A percentile compares a stretch with the other conserved stretches of the same genome.
Conservation (phyloP, 2,797 vertebrate genomes). For the Leptoclinus maculatus region DNA sequence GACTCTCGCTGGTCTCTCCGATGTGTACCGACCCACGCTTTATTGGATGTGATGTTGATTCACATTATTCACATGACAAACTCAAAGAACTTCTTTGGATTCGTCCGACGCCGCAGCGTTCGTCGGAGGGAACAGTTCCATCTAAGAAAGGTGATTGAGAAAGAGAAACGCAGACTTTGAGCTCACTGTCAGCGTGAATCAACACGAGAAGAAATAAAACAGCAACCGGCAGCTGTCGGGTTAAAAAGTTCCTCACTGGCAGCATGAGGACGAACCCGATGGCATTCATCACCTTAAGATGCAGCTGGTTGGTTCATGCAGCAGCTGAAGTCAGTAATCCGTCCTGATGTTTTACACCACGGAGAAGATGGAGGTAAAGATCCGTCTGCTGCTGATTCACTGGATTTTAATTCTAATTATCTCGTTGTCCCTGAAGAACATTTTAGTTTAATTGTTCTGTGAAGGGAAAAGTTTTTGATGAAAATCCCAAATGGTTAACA, state of each 20-base stretch:
- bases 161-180: too few species aligned
- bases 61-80: too few species aligned
- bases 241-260: not conserved
- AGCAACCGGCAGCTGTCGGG: not conserved
- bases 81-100: too few species aligned
- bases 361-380: not conserved
- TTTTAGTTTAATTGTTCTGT: slow-evolving; percentile 3
- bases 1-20: too few species aligned
- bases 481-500: not conserved
- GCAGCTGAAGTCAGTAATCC: not conserved
- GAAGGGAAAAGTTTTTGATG: slow-evolving; percentile 6
- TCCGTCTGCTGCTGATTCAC: not conserved
- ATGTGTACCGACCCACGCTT: too few species aligned
- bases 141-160: too few species aligned
- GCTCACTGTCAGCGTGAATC: too few species aligned
- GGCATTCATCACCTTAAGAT: not conserved
- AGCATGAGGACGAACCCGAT: not conserved
- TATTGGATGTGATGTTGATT: too few species aligned
- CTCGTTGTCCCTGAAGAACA: not conserved
- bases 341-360: not conserved
- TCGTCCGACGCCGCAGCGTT: too few species aligned
- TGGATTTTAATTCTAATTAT: not conserved
- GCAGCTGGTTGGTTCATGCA: not conserved
- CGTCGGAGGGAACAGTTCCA: too few species aligned
- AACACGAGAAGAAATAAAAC: not conserved